Evolutionary conservation across 2,797 vertebrate species (phyloP), one percentile per base, ranked within the genome.

Genomic region (Gymnothorax reevesii): DNA sequence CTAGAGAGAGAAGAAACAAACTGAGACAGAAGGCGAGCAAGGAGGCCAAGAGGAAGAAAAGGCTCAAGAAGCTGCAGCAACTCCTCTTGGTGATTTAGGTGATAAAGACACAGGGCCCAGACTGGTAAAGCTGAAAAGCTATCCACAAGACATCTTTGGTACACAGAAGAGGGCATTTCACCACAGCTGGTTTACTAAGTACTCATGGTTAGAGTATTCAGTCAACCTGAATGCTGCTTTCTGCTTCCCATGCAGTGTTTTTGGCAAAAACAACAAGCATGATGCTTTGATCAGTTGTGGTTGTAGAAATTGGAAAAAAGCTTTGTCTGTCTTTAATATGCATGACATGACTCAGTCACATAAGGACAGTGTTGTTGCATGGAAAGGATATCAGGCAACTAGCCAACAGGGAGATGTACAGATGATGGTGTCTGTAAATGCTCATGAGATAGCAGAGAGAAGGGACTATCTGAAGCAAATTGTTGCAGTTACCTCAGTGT

Each of bases 211-310:
- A 57, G 57, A 57, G 13, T 57, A 57, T 12, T 57, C 57, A 9
- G 57, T 59, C 15, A 59, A 62, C 13, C 4, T 4, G 20, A 62
- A 62, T 62, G 59, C 59, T 15, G 59, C 59, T 17, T 62, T 62
- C 59, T 62, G 15, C 60, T 62, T 62, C 6, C 60, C 60, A 62
- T 62, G 60, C 5, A 62, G 60, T 49, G 83, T 84, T 2, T 87
- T 87, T 87, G 84, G 79, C 80, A 88, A 87, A 87, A 88, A 88
- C 84, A 88, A 87, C 2, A 88, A 86, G 86, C 42, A 66, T 84
- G 64, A 90, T 84, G 42, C 60, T 86, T 87, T 88, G 59, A 86
- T 88, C 59, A 84, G 73, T 83, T 85, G 22, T 88, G 85, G 88
- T 25, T 87, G 42, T 57, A 88, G 83, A 10, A 88, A 88, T 22